These are phyloP conservation scores for Enteromius unitaeniatus DNA, from an alignment of 2,797 vertebrate genomes.

Conservation along the genomic window DNA sequence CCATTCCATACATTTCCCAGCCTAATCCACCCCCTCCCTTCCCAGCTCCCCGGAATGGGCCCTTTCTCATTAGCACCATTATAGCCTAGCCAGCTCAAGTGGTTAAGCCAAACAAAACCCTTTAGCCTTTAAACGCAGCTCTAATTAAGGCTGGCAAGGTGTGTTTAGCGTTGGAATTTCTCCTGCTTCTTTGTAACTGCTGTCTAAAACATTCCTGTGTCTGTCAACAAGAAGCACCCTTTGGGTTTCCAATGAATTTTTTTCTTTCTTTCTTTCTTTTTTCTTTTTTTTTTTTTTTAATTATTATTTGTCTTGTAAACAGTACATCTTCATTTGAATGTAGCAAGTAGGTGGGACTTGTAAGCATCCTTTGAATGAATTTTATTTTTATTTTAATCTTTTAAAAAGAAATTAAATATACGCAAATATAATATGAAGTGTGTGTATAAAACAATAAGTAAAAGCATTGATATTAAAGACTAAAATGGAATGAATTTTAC, in stretches of 20 bases:
- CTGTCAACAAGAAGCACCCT: slow-evolving; percentile 38
- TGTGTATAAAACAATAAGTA: neutral
- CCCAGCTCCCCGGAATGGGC: slow-evolving; percentile 40
- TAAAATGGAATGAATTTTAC: neutral
- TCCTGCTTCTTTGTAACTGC: slow-evolving; percentile 43
- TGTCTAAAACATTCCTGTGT: slow-evolving; percentile 48
- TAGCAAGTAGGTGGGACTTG: neutral
- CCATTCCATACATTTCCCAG: slow-evolving; percentile 46
- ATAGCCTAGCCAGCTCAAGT: slow-evolving; percentile 58
- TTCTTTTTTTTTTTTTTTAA: neutral
- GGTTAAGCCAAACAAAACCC: slow-evolving; percentile 50
- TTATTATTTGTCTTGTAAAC: slow-evolving; percentile 3
- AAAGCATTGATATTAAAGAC: neutral
- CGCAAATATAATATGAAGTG: neutral
- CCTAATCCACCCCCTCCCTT: slow-evolving; percentile 44
- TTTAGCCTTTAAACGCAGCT: slow-evolving; percentile 43
- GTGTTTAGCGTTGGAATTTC: slow-evolving; percentile 59
- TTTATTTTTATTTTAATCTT: neutral
- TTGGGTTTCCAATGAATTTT: neutral
- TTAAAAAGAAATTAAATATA: neutral
- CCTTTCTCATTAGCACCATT: slow-evolving; percentile 67
- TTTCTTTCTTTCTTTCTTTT: too few relatives aligned
- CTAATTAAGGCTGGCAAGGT: slow-evolving; percentile 61
- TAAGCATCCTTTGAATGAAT: neutral
- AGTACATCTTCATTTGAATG: slow-evolving; percentile 1